These are phyloP conservation scores for Podarcis raffonei DNA, from an alignment of 2,113 vertebrate species.

Conservation along the genomic window DNA sequence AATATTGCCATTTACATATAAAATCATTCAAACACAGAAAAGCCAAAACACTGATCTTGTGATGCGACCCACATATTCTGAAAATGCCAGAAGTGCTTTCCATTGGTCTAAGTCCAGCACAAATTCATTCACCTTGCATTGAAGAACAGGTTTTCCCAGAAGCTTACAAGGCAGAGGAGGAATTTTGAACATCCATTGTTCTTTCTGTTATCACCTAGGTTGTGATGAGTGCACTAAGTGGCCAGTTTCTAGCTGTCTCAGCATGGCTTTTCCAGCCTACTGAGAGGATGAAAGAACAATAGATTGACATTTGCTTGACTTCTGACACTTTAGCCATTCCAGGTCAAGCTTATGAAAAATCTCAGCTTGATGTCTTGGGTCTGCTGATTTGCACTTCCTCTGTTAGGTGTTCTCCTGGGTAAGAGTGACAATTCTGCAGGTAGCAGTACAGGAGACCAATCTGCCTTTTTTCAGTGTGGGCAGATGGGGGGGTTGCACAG, in stretches of 20 bases:
- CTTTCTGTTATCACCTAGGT: not conserved
- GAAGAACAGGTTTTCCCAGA: not conserved
- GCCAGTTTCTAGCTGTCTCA: not conserved
- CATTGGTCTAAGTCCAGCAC: not conserved
- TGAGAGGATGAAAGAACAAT: not conserved
- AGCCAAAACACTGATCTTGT: not conserved
- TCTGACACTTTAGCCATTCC: not conserved
- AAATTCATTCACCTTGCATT: no score
- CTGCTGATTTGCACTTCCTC: not conserved
- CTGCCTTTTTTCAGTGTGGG: not conserved
- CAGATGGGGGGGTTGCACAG: accelerated
- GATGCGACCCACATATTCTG: no score
- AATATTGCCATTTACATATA: not conserved
- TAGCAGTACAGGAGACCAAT: not conserved
- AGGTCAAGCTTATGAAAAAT: not conserved
- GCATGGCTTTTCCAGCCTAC: not conserved
- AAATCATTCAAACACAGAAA: not conserved
- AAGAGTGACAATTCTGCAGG: not conserved
- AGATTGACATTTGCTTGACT: not conserved
- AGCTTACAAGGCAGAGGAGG: not conserved
- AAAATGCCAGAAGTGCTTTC: not conserved
- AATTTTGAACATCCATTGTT: not conserved
- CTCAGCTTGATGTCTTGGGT: not conserved
- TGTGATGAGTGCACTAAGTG: not conserved
- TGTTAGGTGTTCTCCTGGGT: not conserved